Conservation (phyloP, 2,888 invertebrate species). For the Drosophila melanosoma region DNA sequence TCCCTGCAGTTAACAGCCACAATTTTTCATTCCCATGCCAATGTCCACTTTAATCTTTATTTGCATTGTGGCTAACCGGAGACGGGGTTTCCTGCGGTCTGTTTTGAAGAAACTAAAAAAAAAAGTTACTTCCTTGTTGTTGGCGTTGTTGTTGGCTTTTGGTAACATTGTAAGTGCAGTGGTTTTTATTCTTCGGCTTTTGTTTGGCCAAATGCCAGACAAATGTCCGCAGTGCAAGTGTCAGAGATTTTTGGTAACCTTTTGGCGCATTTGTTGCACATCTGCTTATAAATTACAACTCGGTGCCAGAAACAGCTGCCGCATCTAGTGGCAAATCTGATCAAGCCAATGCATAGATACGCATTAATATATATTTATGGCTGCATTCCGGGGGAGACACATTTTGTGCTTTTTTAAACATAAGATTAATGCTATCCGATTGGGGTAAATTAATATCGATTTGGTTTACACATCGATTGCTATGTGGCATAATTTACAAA, state of each 20-base stretch:
- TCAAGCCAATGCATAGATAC: conserved; percentile 25
- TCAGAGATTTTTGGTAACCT: conserved; percentile 35
- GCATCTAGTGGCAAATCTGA: conserved; percentile 21
- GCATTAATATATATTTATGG: conserved; percentile 1
- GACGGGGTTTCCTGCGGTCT: conserved; percentile 57
- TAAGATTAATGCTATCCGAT: conserved; percentile 64
- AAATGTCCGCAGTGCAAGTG: conserved; percentile 39
- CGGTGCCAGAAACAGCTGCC: conserved; percentile 8
- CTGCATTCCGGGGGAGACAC: conserved; percentile 1
- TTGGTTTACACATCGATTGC: conserved; percentile 13
- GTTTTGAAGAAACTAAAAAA: conserved; percentile 55
- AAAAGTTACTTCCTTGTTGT: conserved; percentile 49
- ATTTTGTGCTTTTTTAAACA: conserved; percentile 43
- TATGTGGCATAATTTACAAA: conserved; percentile 32
- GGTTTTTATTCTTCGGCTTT: conserved; percentile 8
- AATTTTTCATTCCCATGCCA: conserved; percentile 34
- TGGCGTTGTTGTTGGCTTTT: conserved; percentile 9
- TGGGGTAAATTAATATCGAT: conserved; percentile 49
- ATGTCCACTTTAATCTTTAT: conserved; percentile 63
- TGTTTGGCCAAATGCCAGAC: conserved; percentile 44
- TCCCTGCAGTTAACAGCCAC: not conserved
- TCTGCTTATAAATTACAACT: conserved; percentile 38
- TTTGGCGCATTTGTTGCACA: conserved; percentile 28
- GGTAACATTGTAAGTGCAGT: conserved; percentile 19
- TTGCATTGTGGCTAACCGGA: conserved; percentile 70